phyloP scores from a whole-genome alignment of 2,888 invertebrate genomes.

The Zootermopsis nevadensis region DNA sequence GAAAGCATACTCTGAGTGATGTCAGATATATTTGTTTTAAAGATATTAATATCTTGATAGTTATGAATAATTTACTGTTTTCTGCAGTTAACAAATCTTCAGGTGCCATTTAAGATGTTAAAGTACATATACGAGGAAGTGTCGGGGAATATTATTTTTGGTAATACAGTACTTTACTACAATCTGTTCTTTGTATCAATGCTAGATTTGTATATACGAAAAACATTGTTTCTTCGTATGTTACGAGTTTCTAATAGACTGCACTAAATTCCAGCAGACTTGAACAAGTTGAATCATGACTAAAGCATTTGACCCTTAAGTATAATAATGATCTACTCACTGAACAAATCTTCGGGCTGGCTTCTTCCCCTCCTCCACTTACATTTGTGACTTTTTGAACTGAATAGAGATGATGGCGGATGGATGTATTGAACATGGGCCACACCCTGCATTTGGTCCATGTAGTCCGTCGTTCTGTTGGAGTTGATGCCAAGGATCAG shows the following conservation, averaged over 20 bases:
- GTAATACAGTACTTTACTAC: no score
- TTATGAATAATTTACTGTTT: no score
- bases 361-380: neutral
- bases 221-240: neutral
- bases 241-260: neutral
- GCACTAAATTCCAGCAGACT: neutral
- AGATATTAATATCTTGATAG: no score
- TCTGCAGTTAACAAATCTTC: no score
- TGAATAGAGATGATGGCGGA: slow-evolving; percentile 18
- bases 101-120: no score
- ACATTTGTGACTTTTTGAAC: neutral
- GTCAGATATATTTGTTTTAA: no score
- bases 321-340: neutral
- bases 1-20: no score
- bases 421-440: slow-evolving; percentile 1
- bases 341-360: neutral
- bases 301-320: neutral
- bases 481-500: slow-evolving; percentile 36
- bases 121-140: no score
- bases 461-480: slow-evolving; percentile 26
- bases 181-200: no score
- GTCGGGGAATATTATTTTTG: no score
- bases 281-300: neutral
- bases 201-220: neutral
- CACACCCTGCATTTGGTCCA: slow-evolving; percentile 37